These are phyloP conservation scores for Machaerirhynchus nigripectus DNA, from an alignment of 2,113 vertebrate species.

Conservation along the genomic window DNA sequence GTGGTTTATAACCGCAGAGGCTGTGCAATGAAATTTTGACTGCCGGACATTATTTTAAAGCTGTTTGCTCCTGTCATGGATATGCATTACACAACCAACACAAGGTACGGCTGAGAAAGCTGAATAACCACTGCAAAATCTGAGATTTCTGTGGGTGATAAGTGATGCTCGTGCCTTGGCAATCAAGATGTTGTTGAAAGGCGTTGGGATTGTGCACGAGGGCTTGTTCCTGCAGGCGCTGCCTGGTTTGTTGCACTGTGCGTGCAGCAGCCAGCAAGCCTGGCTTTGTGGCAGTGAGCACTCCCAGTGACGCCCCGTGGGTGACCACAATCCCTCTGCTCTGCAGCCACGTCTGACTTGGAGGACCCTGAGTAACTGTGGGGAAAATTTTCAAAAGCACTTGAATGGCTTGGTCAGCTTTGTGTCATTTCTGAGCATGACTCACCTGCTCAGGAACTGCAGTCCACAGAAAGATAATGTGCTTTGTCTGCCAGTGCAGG, in stretches of 20 bases:
- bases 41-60: constrained; percentile 61
- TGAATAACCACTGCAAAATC: constrained; percentile 12
- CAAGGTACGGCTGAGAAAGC: constrained; percentile 17
- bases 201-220: neutral
- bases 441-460: neutral
- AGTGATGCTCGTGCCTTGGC: neutral
- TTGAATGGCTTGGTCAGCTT: neutral
- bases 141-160: neutral
- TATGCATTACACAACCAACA: constrained; percentile 14
- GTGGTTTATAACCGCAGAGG: constrained; percentile 37
- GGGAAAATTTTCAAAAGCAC: neutral
- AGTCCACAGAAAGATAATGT: neutral
- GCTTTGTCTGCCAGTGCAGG: neutral
- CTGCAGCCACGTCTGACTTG: neutral
- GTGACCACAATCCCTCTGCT: neutral
- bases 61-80: constrained; percentile 41
- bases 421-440: neutral
- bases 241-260: neutral
- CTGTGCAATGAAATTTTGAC: constrained; percentile 47
- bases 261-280: neutral
- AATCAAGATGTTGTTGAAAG: neutral
- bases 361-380: neutral
- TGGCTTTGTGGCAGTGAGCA: neutral
- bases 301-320: too few relatives aligned
- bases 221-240: neutral